A percentile compares a stretch with the other conserved stretches of the same genome.
Evolutionary conservation across 2,888 invertebrate genomes (phyloP).

Genomic region (Criorhina ranunculi): DNA sequence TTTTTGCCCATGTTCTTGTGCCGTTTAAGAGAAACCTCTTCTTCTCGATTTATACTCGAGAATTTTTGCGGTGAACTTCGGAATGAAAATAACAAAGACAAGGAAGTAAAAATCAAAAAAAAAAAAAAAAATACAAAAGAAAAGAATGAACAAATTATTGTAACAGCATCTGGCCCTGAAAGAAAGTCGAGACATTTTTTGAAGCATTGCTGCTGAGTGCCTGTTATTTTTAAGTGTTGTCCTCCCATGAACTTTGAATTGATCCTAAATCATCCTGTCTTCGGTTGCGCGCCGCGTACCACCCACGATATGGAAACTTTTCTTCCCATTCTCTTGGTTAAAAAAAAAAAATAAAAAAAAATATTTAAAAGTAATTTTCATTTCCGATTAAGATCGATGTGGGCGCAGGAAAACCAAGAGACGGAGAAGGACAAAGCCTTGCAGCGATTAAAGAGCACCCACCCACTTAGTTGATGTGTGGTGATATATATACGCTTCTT

Average conservation of each 20-base stretch:
- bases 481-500: constrained; percentile 40
- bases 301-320: constrained; percentile 21
- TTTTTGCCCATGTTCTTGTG: not conserved
- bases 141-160: constrained; percentile 50
- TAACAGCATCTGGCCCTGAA: constrained; percentile 72
- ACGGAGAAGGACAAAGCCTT: no score
- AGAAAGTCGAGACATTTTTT: constrained; percentile 61
- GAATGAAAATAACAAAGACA: constrained; percentile 29
- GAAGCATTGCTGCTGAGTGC: constrained; percentile 66
- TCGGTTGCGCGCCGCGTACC: constrained; percentile 27
- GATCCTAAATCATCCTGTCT: constrained; percentile 72
- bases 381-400: constrained; percentile 42
- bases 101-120: constrained; percentile 6
- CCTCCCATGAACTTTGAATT: constrained; percentile 70
- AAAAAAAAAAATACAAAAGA: constrained; percentile 9
- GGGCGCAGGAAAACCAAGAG: no score
- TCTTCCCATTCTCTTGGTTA: constrained; percentile 9
- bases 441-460: constrained; percentile 11
- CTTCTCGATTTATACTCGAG: constrained; percentile 24
- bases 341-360: no score
- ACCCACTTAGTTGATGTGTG: constrained; percentile 25
- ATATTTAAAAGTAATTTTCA: constrained; percentile 63
- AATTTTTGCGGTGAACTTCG: constrained; percentile 52
- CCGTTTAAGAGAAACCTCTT: constrained; percentile 28
- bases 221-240: constrained; percentile 61